Base-by-base conservation (phyloP, 1,140 invertebrate genomes). In the Drosophila guanche region DNA sequence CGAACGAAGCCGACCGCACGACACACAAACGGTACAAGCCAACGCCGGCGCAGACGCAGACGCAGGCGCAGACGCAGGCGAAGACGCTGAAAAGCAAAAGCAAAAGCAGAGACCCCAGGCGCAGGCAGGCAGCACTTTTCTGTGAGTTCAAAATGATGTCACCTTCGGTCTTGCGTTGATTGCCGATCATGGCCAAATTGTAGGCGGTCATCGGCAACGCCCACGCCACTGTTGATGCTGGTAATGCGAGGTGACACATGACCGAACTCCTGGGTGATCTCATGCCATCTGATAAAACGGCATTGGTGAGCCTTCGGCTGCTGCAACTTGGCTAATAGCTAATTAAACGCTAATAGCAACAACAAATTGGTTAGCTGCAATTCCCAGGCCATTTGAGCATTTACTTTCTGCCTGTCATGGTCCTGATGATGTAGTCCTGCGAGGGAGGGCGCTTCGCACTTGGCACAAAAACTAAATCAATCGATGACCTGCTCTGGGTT, bases 1-100 rank as follows among this genome's bases (percentile, higher is more conserved):
- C 16, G 16, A 81, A 86, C 69, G 77, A 88, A 74, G 78, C 73
- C 62, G 25, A 27, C 25, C 25, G 78, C 81, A 86, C 83, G 83
- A 86, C 77, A 76, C 70, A 86, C 77, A 76, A 70, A 58, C 77
- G 83, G 81, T 81, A 86, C 74, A 86, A 68, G 81, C 73, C 81
- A 54, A 65, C 43, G 16, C 48, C 47, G 45, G 29, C 20, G 37
- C 10, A 22, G 53, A 37, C 50, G 72, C 53, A 48, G 41, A 48
- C n/a, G 53, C 27, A 55, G 43, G 23, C 2, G 12, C 27, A 23
- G 23, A 23, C 8, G 27, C 46, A 54, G n/a, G 16, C n/a, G 14
- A 20, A 20, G 16, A 20, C 16, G 16, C 16, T 1, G 37, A 23
- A n/a, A 27, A 20, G 27, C 52, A 47, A 45, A 52, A 33, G 52